Conservation (phyloP, 2,888 invertebrate species). For the Lasioglossum oenotherae region DNA sequence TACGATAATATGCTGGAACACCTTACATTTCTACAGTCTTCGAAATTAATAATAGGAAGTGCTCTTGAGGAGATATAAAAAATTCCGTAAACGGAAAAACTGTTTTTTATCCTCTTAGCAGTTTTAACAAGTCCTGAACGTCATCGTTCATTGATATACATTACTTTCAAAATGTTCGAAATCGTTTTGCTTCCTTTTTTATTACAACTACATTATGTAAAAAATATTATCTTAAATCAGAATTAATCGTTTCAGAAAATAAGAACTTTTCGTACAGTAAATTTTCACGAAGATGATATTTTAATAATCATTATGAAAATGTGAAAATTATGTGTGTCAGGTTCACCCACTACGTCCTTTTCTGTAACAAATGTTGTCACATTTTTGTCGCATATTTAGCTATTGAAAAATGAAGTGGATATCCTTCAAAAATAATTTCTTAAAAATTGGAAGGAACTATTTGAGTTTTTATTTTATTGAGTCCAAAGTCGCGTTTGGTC, state of each 20-base stretch:
- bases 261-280: not conserved
- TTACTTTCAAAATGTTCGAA: not conserved
- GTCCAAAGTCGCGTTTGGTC: no score
- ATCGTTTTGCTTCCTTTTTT: no score
- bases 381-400: no score
- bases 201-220: no score
- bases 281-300: not conserved
- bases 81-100: not conserved
- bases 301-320: no score
- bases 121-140: not conserved
- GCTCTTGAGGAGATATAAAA: not conserved
- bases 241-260: not conserved
- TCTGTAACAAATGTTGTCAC: no score
- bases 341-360: no score
- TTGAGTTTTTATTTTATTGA: no score
- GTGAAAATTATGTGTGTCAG: no score
- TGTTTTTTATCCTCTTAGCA: not conserved
- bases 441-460: no score
- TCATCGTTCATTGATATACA: not conserved
- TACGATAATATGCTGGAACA: slow-evolving; percentile 48
- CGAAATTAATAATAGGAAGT: not conserved
- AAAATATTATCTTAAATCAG: not conserved
- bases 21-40: not conserved
- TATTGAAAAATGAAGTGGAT: no score
- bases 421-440: no score